Evolutionary conservation across 2,797 vertebrate species (phyloP), one percentile per base, ranked within the genome.

Genomic region (Cebuella pygmaea): DNA sequence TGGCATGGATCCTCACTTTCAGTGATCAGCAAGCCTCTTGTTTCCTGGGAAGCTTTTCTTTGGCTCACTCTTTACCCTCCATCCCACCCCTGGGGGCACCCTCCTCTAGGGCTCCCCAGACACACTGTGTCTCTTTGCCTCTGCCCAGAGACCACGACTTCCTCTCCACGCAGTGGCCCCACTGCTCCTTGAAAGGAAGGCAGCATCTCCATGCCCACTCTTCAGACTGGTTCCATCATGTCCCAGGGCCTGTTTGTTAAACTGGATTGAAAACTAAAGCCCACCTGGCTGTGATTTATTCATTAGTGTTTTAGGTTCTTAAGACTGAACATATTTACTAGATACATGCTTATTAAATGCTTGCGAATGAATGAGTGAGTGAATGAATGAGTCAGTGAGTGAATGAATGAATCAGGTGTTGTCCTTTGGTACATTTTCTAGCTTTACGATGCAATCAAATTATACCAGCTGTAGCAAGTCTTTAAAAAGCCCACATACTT

Each of bases 1-100:
- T 22, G 1, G 22, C 27, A 1, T 27, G 0, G 1, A 10, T 27
- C 61, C 14, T 57, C 39, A 7, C 19, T 19, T 1, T 0, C 9
- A 36, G 46, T 14, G 9, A n/a, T 44, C 2, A 5, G 4, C 46
- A 26, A 20, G n/a, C 33, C 5, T 14, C 11, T 17, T 39, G 0
- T 39, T 46, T 67, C 61, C 78, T 33, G 46, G 70, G 59, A 67
- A n/a, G 44, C 4, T 9, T 4, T 7, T 4, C 36, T 61, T 39
- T 72, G 17, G 46, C n/a, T 30, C 9, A 0, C 24, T 22, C 27
- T 13, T 64, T 17, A 0, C 4, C 24, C 27, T n/a, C 36, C 39
- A 24, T 36, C 33, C 44, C 12, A 20, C 5, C 52, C 67, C 22
- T 2, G 24, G 9, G 30, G 48, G 30, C 14, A 27, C 33, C 14